Conservation (phyloP, 1,140 invertebrate genomes). For the Drosophila insularis region DNA sequence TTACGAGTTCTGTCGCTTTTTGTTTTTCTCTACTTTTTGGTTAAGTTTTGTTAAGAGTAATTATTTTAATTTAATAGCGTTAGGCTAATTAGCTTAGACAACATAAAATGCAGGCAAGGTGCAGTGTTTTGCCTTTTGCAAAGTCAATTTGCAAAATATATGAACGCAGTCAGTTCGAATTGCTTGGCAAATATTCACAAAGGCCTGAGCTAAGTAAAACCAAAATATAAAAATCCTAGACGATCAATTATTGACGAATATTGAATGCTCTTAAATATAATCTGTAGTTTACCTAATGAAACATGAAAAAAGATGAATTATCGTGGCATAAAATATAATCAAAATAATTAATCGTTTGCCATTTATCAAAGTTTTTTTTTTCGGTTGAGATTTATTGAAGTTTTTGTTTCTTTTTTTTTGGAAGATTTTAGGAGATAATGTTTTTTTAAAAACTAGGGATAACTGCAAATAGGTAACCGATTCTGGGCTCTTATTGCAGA, state of each 20-base stretch:
- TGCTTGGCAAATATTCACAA: conserved; percentile 10
- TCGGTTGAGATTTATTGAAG: too few species aligned
- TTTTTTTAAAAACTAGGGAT: too few species aligned
- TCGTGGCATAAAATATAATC: too few species aligned
- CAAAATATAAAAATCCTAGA: too few species aligned
- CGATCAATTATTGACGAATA: not conserved
- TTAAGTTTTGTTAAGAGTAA: not conserved
- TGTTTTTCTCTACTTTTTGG: conserved; percentile 14
- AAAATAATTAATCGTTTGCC: too few species aligned
- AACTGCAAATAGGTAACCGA: too few species aligned
- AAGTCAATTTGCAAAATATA: conserved; percentile 30
- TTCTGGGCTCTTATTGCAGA: too few species aligned
- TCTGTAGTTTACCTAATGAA: too few species aligned
- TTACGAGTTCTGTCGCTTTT: conserved; percentile 43
- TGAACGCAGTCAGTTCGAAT: conserved; percentile 9
- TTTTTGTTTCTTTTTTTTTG: too few species aligned
- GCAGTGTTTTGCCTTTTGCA: conserved; percentile 2
- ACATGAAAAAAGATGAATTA: too few species aligned
- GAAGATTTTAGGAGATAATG: too few species aligned
- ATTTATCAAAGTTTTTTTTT: too few species aligned
- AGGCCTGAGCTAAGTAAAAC: not conserved
- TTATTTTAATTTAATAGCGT: conserved; percentile 29
- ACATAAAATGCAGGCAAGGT: conserved; percentile 3
- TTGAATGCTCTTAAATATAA: not conserved
- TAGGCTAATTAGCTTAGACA: not conserved